Evolutionary conservation across 2,888 invertebrate genomes (phyloP).

Genomic region (Sialis lutaria): DNA sequence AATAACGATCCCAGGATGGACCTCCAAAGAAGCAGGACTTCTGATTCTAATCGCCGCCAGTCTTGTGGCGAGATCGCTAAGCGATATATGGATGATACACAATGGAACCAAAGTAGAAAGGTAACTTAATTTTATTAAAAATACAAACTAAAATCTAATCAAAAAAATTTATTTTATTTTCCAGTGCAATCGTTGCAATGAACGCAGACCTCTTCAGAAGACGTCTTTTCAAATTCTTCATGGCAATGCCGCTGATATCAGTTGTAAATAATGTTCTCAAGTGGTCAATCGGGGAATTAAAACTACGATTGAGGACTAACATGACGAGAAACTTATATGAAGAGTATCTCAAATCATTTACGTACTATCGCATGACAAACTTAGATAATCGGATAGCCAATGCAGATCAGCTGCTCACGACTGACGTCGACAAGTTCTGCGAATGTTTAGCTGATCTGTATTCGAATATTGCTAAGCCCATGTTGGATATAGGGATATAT

Average conservation of each 20-base stretch:
- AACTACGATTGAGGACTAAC: constrained; percentile 77
- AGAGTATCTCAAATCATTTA: constrained; percentile 89
- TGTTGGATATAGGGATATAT: constrained; percentile 88
- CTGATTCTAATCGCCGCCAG: constrained; percentile 59
- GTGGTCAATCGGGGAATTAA: constrained; percentile 87
- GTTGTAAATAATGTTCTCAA: constrained; percentile 86
- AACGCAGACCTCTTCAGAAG: constrained; percentile 57
- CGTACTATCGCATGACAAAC: constrained; percentile 93
- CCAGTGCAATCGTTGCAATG: constrained; percentile 83
- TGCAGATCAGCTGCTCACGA: constrained; percentile 88
- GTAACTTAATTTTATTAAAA: constrained; percentile 24
- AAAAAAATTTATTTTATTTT: constrained; percentile 18
- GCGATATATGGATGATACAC: constrained; percentile 95
- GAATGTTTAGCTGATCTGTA: constrained; percentile 90
- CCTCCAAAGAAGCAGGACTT: constrained; percentile 58
- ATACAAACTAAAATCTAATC: not conserved
- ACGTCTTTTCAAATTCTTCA: constrained; percentile 58
- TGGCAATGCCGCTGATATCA: constrained; percentile 81
- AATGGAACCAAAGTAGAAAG: constrained; percentile 88
- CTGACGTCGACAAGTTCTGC: constrained; percentile 95
- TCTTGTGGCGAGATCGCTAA: constrained; percentile 74
- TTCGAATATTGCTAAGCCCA: constrained; percentile 89
- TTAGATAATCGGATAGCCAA: constrained; percentile 89
- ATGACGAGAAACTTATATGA: constrained; percentile 75
- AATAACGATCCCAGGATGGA: constrained; percentile 64